Conservation (phyloP, 2,888 invertebrate species). For the Horisme vitalbata region DNA sequence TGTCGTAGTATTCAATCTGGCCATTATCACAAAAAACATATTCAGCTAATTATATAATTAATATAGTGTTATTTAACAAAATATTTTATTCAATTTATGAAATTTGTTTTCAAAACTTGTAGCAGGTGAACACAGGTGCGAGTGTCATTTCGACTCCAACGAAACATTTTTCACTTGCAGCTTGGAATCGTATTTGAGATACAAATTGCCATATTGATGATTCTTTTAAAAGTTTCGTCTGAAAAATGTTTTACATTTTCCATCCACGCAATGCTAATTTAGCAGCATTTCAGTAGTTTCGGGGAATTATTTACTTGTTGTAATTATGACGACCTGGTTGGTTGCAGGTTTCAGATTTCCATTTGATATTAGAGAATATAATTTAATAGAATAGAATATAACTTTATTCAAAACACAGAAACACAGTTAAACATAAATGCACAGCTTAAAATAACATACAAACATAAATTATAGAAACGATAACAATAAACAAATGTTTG, state of each 20-base stretch:
- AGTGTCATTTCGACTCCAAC: constrained; percentile 58
- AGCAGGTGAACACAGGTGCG: constrained; percentile 59
- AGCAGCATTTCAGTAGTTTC: not conserved
- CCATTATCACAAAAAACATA: too few relatives aligned
- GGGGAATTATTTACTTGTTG: too few relatives aligned
- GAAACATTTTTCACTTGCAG: constrained; percentile 69
- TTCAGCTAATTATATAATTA: not conserved
- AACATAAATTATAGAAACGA: too few relatives aligned
- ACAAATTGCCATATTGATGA: constrained; percentile 61
- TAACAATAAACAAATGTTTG: too few relatives aligned
- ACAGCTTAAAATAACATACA: too few relatives aligned
- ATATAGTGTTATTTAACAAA: not conserved
- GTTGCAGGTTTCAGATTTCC: too few relatives aligned
- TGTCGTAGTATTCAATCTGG: too few relatives aligned
- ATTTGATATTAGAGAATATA: too few relatives aligned
- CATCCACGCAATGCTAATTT: not conserved
- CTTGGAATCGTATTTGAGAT: constrained; percentile 59
- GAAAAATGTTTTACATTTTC: constrained; percentile 34
- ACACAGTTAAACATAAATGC: too few relatives aligned
- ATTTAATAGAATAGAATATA: too few relatives aligned
- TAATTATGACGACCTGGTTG: too few relatives aligned
- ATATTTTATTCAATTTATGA: constrained; percentile 24
- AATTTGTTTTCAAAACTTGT: constrained; percentile 54
- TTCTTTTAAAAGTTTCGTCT: constrained; percentile 43
- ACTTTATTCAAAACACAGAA: too few relatives aligned